Conservation (phyloP, 2,113 vertebrate species). For the Malurus melanocephalus region DNA sequence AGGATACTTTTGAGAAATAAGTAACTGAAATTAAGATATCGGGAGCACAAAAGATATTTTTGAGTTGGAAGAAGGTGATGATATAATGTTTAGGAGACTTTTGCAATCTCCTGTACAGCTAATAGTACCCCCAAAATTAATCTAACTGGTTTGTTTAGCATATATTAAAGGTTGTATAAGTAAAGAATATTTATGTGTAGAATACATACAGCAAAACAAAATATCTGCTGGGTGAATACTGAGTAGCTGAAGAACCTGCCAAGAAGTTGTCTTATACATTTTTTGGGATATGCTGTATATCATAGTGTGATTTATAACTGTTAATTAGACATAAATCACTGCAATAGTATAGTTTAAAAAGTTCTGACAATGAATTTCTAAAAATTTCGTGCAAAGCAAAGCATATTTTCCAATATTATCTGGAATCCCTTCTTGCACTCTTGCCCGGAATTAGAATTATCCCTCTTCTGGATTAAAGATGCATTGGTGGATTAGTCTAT, state of each 20-base stretch:
- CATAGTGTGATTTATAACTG: neutral
- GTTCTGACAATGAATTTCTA: neutral
- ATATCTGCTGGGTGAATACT: neutral
- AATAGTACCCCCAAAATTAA: neutral
- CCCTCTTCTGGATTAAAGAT: conserved; percentile 68
- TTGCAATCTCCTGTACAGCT: neutral
- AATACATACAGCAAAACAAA: neutral
- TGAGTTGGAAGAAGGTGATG: neutral
- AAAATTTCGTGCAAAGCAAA: conserved; percentile 32
- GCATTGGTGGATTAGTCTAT: conserved; percentile 71
- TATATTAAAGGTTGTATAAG: neutral
- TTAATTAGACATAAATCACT: neutral
- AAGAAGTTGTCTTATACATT: neutral
- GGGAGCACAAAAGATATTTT: neutral
- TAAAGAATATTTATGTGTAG: neutral
- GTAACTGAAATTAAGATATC: neutral
- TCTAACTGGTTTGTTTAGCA: neutral
- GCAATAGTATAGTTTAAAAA: neutral
- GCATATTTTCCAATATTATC: conserved; percentile 57
- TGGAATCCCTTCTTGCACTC: conserved; percentile 59
- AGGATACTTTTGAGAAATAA: neutral
- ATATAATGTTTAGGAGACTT: neutral
- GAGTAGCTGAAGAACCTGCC: neutral
- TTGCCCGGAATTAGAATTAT: conserved; percentile 72
- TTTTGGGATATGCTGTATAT: neutral